Evolutionary conservation across 2,113 vertebrate species (phyloP), one percentile per base, ranked within the genome.

Genomic region (Oryzias melastigma): DNA sequence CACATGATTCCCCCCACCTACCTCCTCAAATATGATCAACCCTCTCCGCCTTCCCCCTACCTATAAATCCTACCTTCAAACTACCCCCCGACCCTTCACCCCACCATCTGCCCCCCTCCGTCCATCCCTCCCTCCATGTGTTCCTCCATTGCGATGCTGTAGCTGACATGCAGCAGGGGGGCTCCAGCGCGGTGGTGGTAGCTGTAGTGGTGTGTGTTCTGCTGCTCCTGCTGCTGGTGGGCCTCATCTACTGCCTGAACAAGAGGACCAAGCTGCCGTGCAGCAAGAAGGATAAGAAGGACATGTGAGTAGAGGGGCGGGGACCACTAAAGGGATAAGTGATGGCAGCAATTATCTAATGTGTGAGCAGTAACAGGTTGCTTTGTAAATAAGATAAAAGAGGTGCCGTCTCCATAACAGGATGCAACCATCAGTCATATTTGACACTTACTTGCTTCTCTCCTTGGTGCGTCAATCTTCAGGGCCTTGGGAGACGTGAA

Each of bases 171-270:
- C 80, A 91, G 68, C 92, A 94, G 84, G 93, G 89, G 0, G 93
- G 95, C 19, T 91, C 92, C 61, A 91, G 91, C 6, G 80, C 82
- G 2, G 95, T 94, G 3, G 93, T 96, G 75, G 87, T 95, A 18
- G 94, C 95, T 0, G 95, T 96, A 78, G 94, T 95, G 22, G 91
- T 95, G 70, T 95, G 95, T 8, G 95, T 96, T 62, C 90, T 94
- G 45, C 88, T 96, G 56, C 90, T 96, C 40, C 92, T 96, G 13
- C 81, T 96, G 8, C 75, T 95, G 40, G 94, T 96, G 0, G 93
- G 86, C 0, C 71, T 90, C 56, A 87, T 96, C 84, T 96, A 94
- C 75, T 95, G 91, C 87, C 88, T 96, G 76, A 91, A 90, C 73
- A 95, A 92, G 81, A 95, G 89, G 65, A 92, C 84, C 49, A 94